phyloP scores from a whole-genome alignment of 2,797 vertebrate genomes.

The Poeciliopsis turneri region DNA sequence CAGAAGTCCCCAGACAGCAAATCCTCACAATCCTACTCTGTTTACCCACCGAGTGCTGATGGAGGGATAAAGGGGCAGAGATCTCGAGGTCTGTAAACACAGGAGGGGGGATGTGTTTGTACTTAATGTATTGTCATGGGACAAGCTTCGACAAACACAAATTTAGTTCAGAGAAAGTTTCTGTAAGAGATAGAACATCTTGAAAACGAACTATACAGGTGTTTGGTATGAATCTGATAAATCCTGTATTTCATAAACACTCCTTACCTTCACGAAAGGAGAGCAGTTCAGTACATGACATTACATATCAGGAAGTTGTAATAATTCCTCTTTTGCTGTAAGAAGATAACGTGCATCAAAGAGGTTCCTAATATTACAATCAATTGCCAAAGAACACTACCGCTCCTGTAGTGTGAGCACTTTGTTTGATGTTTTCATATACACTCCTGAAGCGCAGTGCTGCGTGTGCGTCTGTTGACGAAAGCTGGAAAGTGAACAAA shows the following conservation, averaged over 20 bases:
- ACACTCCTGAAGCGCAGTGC: conserved; percentile 1
- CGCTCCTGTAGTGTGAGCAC: not conserved
- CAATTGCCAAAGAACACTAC: not conserved
- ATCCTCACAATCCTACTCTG: conserved; percentile 36
- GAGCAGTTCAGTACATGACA: not conserved
- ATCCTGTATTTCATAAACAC: not conserved
- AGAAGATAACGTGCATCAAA: not conserved
- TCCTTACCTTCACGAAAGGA: not conserved
- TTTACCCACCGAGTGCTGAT: conserved; percentile 59
- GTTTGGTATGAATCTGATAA: not conserved
- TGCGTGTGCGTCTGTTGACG: not conserved
- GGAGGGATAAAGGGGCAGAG: conserved; percentile 48
- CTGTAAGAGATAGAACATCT: conserved; percentile 11
- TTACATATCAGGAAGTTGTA: not conserved
- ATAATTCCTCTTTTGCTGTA: conserved; percentile 8
- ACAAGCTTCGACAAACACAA: conserved; percentile 17
- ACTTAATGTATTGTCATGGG: conserved; percentile 45
- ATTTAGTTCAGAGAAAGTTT: conserved; percentile 4
- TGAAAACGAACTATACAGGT: not conserved
- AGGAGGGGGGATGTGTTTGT: conserved; percentile 25
- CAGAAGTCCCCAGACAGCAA: conserved; percentile 44
- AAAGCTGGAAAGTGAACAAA: not conserved
- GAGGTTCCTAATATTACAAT: not conserved
- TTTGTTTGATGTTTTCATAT: not conserved
- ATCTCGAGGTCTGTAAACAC: conserved; percentile 62